Evolutionary conservation across 2,888 invertebrate genomes (phyloP).

Genomic region (Drosophila conformis): DNA sequence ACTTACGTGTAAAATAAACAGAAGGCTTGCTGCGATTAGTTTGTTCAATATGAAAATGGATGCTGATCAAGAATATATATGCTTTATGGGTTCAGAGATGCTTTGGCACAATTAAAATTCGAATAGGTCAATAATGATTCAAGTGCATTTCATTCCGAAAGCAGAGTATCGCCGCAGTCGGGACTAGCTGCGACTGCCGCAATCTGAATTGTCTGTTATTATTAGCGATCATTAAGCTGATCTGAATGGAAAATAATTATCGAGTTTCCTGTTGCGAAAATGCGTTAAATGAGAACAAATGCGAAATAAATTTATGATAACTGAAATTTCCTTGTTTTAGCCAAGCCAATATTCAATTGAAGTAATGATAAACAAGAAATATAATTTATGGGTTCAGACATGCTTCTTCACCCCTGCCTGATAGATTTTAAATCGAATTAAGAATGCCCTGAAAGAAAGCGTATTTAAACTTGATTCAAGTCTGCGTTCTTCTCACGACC

Average conservation of each 20-base stretch:
- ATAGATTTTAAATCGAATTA: not conserved
- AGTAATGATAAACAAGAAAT: not conserved
- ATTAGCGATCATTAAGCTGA: constrained; percentile 3
- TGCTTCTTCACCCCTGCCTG: not conserved
- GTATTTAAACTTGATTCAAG: not conserved
- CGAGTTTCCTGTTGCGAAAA: constrained; percentile 2
- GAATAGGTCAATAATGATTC: not conserved
- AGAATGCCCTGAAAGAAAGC: constrained; percentile 1
- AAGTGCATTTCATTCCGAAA: not conserved
- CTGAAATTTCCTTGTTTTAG: constrained; percentile 1
- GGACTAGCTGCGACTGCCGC: no score
- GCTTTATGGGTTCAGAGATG: not conserved
- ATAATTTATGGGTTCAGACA: not conserved
- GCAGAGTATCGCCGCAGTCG: not conserved
- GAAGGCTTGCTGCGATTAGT: not conserved
- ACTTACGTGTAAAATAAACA: not conserved
- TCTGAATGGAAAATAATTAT: not conserved
- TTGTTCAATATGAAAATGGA: not conserved
- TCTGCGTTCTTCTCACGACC: no score
- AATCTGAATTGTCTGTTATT: constrained; percentile 1
- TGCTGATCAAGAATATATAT: not conserved
- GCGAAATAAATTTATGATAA: not conserved
- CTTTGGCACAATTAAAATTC: not conserved
- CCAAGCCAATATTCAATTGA: not conserved
- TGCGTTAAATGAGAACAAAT: not conserved